A percentile compares a stretch with the other conserved stretches of the same genome.
Evolutionary conservation across 2,888 invertebrate genomes (phyloP).

Genomic region (Yponomeuta evonymella): DNA sequence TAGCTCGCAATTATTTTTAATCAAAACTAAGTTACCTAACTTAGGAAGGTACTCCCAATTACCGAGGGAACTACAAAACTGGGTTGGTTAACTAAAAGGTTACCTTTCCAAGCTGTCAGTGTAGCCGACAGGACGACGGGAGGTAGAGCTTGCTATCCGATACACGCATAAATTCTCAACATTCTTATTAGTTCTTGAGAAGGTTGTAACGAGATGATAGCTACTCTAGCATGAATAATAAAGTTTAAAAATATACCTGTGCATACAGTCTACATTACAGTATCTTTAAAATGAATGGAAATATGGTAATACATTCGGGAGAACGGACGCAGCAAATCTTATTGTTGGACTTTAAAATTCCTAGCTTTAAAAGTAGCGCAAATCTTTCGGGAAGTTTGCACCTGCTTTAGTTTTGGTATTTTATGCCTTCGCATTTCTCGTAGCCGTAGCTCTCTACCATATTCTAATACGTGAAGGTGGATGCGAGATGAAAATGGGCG

Average conservation of each 20-base stretch:
- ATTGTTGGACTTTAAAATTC: neutral
- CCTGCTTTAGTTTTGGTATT: neutral
- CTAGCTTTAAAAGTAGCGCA: neutral
- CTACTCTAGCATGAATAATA: neutral
- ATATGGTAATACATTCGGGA: slow-evolving; percentile 1
- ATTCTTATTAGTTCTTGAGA: slow-evolving; percentile 6
- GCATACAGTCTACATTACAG: neutral
- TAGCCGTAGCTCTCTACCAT: neutral
- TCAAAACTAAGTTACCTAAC: no score
- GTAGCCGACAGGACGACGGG: slow-evolving; percentile 8
- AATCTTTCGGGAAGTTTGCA: neutral
- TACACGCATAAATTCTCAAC: slow-evolving; percentile 10
- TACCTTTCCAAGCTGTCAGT: slow-evolving; percentile 10
- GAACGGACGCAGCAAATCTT: neutral
- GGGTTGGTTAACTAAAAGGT: neutral
- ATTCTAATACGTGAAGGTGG: slow-evolving; percentile 15
- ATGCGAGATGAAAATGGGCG: slow-evolving; percentile 43
- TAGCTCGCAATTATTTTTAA: no score
- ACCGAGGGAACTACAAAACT: slow-evolving; percentile 11
- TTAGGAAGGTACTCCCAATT: neutral
- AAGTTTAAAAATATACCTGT: neutral
- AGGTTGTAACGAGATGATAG: neutral
- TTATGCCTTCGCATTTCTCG: neutral
- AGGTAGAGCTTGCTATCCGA: slow-evolving; percentile 1
- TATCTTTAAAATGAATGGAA: neutral